phyloP scores from a whole-genome alignment of 2,113 vertebrate species.

The Choloepus hoffmanni region DNA sequence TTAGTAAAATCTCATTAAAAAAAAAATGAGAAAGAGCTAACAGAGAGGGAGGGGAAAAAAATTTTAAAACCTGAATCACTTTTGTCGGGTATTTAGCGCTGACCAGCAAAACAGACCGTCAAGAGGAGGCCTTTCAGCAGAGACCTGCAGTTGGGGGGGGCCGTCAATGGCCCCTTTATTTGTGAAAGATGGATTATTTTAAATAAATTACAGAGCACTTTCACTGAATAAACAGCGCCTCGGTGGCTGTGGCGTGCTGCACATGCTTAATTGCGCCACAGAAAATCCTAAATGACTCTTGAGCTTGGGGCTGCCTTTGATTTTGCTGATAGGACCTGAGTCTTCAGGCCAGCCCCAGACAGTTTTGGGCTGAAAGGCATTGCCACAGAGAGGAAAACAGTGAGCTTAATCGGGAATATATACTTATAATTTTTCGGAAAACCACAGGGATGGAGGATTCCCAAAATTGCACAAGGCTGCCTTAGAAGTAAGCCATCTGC shows the following conservation, averaged over 20 bases:
- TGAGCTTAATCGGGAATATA: constrained; percentile 91
- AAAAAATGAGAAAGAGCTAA: background rate
- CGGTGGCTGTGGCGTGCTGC: constrained; percentile 94
- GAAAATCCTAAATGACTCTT: constrained; percentile 95
- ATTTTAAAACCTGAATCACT: constrained; percentile 85
- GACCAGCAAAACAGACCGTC: constrained; percentile 92
- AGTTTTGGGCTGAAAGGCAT: constrained; percentile 90
- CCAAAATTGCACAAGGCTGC: constrained; percentile 92
- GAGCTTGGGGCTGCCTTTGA: constrained; percentile 93
- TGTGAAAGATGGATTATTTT: constrained; percentile 99
- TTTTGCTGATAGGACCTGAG: constrained; percentile 93
- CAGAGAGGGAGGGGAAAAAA: background rate
- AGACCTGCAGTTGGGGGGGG: constrained; percentile 92
- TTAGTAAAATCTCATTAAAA: constrained; percentile 86
- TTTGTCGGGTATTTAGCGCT: constrained; percentile 90
- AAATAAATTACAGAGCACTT: constrained; percentile 99
- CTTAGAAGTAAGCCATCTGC: constrained; percentile 90
- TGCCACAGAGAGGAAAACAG: constrained; percentile 87
- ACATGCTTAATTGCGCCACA: constrained; percentile 94
- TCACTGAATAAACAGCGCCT: constrained; percentile 99
- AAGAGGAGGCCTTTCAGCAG: constrained; percentile 93
- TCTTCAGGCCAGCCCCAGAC: constrained; percentile 88
- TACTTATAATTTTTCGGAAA: constrained; percentile 92
- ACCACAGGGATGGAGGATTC: constrained; percentile 90
- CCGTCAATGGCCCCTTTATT: constrained; percentile 99